These are phyloP conservation scores for Drosophila melanosoma DNA, from an alignment of 2,888 invertebrate species.

Conservation along the genomic window DNA sequence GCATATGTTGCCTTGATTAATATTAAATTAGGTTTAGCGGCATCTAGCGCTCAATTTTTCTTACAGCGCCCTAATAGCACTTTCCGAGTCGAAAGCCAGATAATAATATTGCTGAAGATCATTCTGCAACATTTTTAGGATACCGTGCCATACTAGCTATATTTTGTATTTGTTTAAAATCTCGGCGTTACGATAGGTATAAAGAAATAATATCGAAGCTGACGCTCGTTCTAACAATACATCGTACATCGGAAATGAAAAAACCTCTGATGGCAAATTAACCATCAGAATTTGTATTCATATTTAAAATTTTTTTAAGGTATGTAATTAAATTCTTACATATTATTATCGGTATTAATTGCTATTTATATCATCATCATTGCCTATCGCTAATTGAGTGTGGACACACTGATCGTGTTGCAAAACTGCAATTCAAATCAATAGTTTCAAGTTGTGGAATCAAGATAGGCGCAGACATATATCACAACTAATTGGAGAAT, in stretches of 20 bases:
- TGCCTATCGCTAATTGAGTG: not conserved
- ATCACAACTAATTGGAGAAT: not conserved
- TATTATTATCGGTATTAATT: not conserved
- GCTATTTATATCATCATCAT: not conserved
- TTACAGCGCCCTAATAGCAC: not conserved
- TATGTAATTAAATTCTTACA: not conserved
- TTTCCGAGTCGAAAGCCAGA: slow-evolving; percentile 13
- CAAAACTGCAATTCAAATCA: not conserved
- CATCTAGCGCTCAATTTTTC: not conserved
- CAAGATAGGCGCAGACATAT: not conserved
- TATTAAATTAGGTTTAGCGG: not conserved
- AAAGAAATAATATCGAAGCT: not conserved
- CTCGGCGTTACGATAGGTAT: not conserved
- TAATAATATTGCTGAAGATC: not conserved
- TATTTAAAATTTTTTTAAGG: not conserved
- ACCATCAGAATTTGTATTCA: not conserved
- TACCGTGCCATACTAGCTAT: not conserved
- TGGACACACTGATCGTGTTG: not conserved
- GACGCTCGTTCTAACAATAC: not conserved
- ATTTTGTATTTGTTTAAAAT: not conserved
- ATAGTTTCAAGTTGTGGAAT: not conserved
- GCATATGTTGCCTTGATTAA: not conserved
- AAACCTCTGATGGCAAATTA: too few relatives aligned
- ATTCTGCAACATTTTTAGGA: not conserved
- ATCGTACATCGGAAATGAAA: not conserved